Base-by-base conservation (phyloP, 2,888 invertebrate genomes). In the Lochmaea capreae region DNA sequence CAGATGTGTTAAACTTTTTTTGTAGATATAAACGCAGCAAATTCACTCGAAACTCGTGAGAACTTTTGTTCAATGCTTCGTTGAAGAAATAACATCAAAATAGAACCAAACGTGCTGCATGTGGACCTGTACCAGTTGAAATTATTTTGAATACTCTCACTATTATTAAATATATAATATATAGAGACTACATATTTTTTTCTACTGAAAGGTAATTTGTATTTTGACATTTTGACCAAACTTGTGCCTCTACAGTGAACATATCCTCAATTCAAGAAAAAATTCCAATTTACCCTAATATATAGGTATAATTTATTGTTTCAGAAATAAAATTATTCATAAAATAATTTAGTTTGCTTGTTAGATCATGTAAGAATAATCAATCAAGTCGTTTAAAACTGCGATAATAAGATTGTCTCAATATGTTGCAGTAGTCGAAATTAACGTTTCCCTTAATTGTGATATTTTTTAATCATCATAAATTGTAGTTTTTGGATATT, bases 401-500 rank as follows among this genome's bases (percentile, higher is more conserved):
- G 1, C 22, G 22, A 22, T 22, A n/a, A 22, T 9, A 39, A 39
- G 33, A 39, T 8, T 39, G 9, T 39, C 9, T 46, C 14, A 14
- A 14, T 11, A 46, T 14, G 14, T 46, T 46, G 6, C n/a, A n/a
- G 52, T 52, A 52, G 54, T 18, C 54, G 54, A 3, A 16, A 54
- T 54, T 54, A 10, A 18, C 8, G n/a, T 49, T 49, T 61, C 43
- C 42, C 16, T 43, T 63, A 5, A 63, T 14, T 63, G 62, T 63
- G 62, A 63, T 63, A 63, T 63, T 43, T 63, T 33, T n/a, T 61
- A 61, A 33, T 39, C 14, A 11, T 63, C 18, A 54, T 61, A 61
- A 43, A 43, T 42, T 42, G 18, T 42, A 63, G 43, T 11, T 63
- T 63, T 61, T 61, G 14, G 14, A 62, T 14, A 43, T 39, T 63